Percentiles rank a stretch among this genome's conserved stretches.
Evolutionary conservation across 2,797 vertebrate genomes (phyloP).

Genomic region (Crenuchus spilurus): DNA sequence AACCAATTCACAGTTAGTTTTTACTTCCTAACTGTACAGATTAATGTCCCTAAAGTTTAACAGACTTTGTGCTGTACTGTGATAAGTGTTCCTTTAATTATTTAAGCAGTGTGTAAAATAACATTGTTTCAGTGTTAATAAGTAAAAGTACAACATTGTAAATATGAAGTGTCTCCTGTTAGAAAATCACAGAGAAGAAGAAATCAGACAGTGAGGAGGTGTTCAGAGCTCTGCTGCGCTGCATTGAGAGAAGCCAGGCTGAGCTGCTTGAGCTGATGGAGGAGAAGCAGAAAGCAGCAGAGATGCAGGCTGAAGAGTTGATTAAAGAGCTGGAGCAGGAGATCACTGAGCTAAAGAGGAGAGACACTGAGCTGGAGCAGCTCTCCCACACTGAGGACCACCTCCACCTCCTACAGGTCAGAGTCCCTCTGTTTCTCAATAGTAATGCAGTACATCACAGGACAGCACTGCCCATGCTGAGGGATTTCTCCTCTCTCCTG

Average conservation of each 20-base stretch:
- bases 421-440: constrained; percentile 23
- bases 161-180: neutral
- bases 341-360: neutral
- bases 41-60: too few species aligned
- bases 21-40: too few species aligned
- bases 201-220: neutral
- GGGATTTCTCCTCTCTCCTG: constrained; percentile 20
- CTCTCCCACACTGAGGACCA: constrained; percentile 29
- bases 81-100: too few species aligned
- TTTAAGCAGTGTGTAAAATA: too few species aligned
- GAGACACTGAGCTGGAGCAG: constrained; percentile 16
- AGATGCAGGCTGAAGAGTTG: too few species aligned
- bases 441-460: constrained; percentile 5
- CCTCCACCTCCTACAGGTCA: constrained; percentile 31
- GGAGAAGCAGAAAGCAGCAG: too few species aligned
- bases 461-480: constrained; percentile 7
- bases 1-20: too few species aligned
- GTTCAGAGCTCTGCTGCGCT: constrained; percentile 1
- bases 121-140: too few species aligned
- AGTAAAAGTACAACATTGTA: too few species aligned
- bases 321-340: too few species aligned
- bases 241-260: neutral
- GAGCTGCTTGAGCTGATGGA: too few species aligned
- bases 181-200: constrained; percentile 9
- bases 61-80: too few species aligned